Base-by-base conservation (phyloP, 2,113 vertebrate species). In the Eretmochelys imbricata region DNA sequence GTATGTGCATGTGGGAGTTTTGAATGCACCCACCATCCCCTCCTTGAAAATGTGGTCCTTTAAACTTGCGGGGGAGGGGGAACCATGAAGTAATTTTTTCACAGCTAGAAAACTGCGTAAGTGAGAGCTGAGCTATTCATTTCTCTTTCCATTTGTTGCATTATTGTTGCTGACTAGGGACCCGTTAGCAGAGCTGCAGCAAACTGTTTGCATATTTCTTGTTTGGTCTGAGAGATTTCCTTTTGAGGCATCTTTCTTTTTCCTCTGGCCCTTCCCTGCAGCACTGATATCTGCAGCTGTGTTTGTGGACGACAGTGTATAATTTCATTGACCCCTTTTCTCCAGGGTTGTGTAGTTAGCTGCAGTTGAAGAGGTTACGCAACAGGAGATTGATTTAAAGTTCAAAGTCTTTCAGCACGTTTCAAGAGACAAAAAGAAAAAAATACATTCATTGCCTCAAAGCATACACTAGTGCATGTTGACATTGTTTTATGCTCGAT, bases 311-410 rank as follows among this genome's bases (percentile, higher is more conserved):
- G 90, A 65, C 79, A 80, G 82, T 83, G 87, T 84, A 59, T 76
- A 87, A 92, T 93, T 96, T 88, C 82, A 92, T 85, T 93, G 91
- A 92, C 79, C 86, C 85, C 81, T 54, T 76, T 91, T 87, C 90
- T 89, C 65, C 5, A 69, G 59, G 95, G 92, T 92, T 84, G 84
- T 51, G 22, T 51, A 88, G 85, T 96, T 87, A 95, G 88, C 89
- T 84, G 91, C 91, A 96, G 88, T 83, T 93, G 82, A 72, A 90
- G 93, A 72, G 91, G 95, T 96, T 96, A 89, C 51, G 55, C 82
- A 65, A 85, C 0, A 1, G 75, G 82, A 94, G 87, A 88, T 86
- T 90, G 95, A 95, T 95, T 91, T 84, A 95, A 96, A 81, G 91
- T 94, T 95, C 85, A 82, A 85, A 94, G 92, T 91, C 82, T 89